Conservation (phyloP, 2,797 vertebrate genomes). For the Karalla daura region DNA sequence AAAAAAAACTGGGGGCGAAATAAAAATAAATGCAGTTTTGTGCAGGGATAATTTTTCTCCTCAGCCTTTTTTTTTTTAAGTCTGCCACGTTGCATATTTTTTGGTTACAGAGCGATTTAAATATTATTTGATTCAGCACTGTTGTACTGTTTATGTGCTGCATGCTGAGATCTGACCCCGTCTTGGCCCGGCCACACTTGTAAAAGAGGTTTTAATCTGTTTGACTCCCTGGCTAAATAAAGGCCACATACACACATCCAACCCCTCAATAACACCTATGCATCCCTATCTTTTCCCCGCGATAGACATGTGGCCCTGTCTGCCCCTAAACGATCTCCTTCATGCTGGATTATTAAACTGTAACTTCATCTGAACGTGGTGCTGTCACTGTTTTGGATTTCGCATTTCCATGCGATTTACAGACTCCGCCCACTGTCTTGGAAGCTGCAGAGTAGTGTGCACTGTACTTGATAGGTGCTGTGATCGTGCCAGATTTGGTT, state of each 20-base stretch:
- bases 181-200: no score
- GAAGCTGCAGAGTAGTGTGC: slow-evolving; percentile 2
- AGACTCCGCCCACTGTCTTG: neutral
- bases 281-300: neutral
- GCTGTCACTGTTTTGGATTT: neutral
- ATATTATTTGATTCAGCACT: no score
- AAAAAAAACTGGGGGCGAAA: slow-evolving; percentile 19
- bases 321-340: neutral
- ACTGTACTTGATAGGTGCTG: slow-evolving; percentile 3
- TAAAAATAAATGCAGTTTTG: slow-evolving; percentile 33
- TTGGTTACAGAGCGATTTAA: no score
- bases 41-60: slow-evolving; percentile 1
- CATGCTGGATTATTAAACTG: neutral
- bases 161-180: no score
- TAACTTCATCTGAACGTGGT: neutral
- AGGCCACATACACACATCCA: neutral
- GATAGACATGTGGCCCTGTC: neutral
- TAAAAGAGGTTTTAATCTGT: no score
- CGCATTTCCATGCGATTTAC: neutral
- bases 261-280: neutral
- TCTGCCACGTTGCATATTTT: no score
- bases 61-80: neutral
- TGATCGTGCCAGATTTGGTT: slow-evolving; percentile 7
- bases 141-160: no score
- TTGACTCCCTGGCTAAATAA: no score